Evolutionary conservation across 2,113 vertebrate species (phyloP), one percentile per base, ranked within the genome.

Genomic region (Anser cygnoides): DNA sequence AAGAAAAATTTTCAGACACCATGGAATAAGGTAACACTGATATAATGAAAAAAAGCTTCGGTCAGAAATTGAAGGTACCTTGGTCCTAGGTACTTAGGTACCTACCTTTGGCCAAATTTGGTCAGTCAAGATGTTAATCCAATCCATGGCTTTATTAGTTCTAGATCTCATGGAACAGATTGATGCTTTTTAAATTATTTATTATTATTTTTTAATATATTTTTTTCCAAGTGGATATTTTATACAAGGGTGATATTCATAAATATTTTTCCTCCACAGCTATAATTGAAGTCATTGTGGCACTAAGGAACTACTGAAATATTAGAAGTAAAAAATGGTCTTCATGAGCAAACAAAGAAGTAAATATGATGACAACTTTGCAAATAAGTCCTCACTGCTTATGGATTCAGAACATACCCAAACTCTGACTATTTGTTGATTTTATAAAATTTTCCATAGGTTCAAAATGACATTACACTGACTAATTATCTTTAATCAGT

Each of bases 401-500:
- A 79, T 75, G 54, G 41, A 94, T 93, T 92, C 93, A 91, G 23
- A 90, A 90, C 73, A 78, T 75, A 87, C 6, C 66, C 61, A 84
- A 94, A 90, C 66, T 65, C 75, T 80, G 68, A 90, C 8, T 96
- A 95, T 96, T 96, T 97, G 90, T 92, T 96, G 95, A 96, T 96
- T 97, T 95, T 89, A 75, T 84, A 54, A 66, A 93, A 65, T 92
- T 95, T 93, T 93, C 9, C 73, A n/a, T 57, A 65, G 83, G 43
- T 93, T 94, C 68, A 93, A 95, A 96, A 94, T 95, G 95, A 54
- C 88, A 95, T 96, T 93, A 84, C 49, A 71, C 76, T 90, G 85
- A 81, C 92, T 96, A 96, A 96, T 97, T 93, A 96, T 70, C 86
- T 92, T 95, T 89, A 96, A 96, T 97, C 93, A 96, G 95, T 76